Evolutionary conservation across 2,113 vertebrate species (phyloP), one percentile per base, ranked within the genome.

Genomic region (Albula glossodonta): DNA sequence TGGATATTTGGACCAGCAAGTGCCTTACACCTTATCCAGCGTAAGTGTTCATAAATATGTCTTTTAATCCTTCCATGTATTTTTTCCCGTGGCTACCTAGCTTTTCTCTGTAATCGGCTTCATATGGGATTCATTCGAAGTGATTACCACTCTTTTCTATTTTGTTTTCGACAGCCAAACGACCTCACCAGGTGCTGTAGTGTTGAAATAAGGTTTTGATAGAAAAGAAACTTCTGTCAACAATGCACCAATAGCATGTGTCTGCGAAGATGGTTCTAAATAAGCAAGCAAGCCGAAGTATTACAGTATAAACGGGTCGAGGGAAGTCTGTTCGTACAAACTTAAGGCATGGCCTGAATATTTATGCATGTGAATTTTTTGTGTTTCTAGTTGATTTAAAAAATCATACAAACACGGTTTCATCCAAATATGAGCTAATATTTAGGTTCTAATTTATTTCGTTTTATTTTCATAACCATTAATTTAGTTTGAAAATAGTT

Each of bases 1-100:
- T 96, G 96, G 95, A 93, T 98, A 97, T 96, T 94, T 96, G 96
- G 98, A 99, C 93, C 98, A 99, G 96, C 97, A 97, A 97, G 98
- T 99, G 97, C 98, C 98, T 91, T 97, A 97, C 95, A 97, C 97
- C 86, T 96, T 97, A 96, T 94, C 96, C 92, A 97, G 97, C 93
- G 98, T 99, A 96, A 96, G 97, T 95, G 94, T 93, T 85, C 83
- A 89, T 82, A 48, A 86, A 85, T 5, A 7, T 56, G 31, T 56
- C 12, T 56, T 60, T 50, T 19, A 57, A 12, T 19, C 85, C 83
- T 85, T 86, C 81, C 31, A 8, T 77, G 5, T 52, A 8, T 89
- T 88, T 82, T 83, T 17, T 41, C 50, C 78, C 48, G 84, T 48
- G 11, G 89, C 87, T 86, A 78, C 86, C 84, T 87, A 79, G 87